Evolutionary conservation across 2,113 vertebrate genomes (phyloP), one percentile per base, ranked within the genome.

Genomic region (Phoenicopterus ruber): DNA sequence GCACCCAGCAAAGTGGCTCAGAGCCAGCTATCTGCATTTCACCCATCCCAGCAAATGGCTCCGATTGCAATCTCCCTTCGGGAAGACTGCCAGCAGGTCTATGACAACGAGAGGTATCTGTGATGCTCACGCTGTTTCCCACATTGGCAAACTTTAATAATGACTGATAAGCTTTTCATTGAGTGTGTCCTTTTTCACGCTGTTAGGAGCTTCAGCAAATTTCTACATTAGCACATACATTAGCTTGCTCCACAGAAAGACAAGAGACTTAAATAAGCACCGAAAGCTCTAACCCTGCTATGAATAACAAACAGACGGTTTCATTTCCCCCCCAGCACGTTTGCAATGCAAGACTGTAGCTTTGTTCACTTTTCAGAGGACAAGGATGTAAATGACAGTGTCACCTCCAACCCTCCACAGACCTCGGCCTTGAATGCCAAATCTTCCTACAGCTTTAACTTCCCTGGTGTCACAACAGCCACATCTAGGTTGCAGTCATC

Each of bases 231-330:
- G 93, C 62, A 81, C 86, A 49, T 61, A 58, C 71, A 82, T 97
- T 94, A 96, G 91, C 83, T 96, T 86, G 72, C 93, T 59, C 52
- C 58, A 22, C 74, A 77, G 92, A 74, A 85, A 86, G 87, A 96
- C 62, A 81, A 94, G 88, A 90, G 84, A 85, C 46, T 96, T 93
- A 86, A 95, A 95, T 70, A 86, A 86, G 44, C 85, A 82, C 87
- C 83, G 54, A 92, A 96, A 90, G 69, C 34, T 88, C 66, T 29
- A 62, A 15, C 36, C 84, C 94, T 95, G 93, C 93, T 86, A 36
- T 70, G 82, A 95, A 97, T 96, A 93, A 88, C 89, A 97, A 97
- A 89, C 22, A 82, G 91, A 52, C n/a, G 32, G 66, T 65, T 97
- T 93, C 66, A 71, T 88, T 81, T 42, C 44, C 46, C 32, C 25